These are phyloP conservation scores for Halyomorpha halys DNA, from an alignment of 1,140 invertebrate species.

Conservation along the genomic window DNA sequence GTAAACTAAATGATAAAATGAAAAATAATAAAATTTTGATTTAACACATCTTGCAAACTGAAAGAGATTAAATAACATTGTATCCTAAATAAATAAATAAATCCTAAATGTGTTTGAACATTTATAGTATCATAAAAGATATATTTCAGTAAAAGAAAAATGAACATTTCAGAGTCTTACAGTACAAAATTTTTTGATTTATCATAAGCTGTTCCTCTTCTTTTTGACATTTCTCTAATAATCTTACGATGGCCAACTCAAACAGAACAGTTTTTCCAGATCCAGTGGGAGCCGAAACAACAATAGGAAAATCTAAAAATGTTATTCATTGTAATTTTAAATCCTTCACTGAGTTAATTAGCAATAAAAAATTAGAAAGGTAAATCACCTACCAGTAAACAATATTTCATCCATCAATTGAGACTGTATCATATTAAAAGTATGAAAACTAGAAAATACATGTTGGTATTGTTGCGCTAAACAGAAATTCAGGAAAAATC, in stretches of 20 bases:
- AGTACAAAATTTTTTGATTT: conserved; percentile 51
- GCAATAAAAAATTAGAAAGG: background rate
- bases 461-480: conserved; percentile 1
- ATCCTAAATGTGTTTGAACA: too few relatives aligned
- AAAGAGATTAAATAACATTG: too few relatives aligned
- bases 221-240: conserved; percentile 43
- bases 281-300: conserved; percentile 67
- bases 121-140: too few relatives aligned
- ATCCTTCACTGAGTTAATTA: background rate
- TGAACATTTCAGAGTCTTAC: conserved; percentile 36
- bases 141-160: too few relatives aligned
- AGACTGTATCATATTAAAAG: conserved; percentile 13
- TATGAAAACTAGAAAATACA: conserved; percentile 4
- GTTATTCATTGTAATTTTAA: conserved; percentile 27
- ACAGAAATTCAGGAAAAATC: background rate
- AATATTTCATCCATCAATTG: conserved; percentile 13
- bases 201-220: conserved; percentile 35
- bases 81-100: too few relatives aligned
- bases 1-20: too few relatives aligned
- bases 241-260: conserved; percentile 62
- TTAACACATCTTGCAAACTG: too few relatives aligned
- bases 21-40: too few relatives aligned
- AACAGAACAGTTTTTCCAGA: conserved; percentile 74
- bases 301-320: conserved; percentile 54
- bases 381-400: background rate